These are phyloP conservation scores for Macrophya annulata DNA, from an alignment of 2,888 invertebrate genomes.

Conservation along the genomic window DNA sequence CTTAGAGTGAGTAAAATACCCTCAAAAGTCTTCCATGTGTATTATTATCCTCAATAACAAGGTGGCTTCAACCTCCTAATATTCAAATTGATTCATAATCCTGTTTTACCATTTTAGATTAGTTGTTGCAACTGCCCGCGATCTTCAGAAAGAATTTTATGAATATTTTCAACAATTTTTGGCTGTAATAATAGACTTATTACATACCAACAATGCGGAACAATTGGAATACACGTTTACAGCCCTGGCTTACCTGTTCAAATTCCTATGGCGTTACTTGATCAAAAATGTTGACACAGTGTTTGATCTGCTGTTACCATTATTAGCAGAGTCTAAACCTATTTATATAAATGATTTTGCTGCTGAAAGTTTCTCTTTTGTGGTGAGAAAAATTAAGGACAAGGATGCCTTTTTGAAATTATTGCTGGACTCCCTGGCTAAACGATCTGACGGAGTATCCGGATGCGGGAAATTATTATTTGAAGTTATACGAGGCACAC, in stretches of 20 bases:
- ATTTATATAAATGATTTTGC: slow-evolving; percentile 95
- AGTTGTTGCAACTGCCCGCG: slow-evolving; percentile 91
- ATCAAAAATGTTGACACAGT: slow-evolving; percentile 90
- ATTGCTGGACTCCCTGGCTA: slow-evolving; percentile 85
- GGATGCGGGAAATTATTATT: slow-evolving; percentile 95
- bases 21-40: slow-evolving; percentile 24
- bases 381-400: slow-evolving; percentile 93
- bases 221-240: slow-evolving; percentile 93
- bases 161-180: slow-evolving; percentile 91
- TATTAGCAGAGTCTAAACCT: slow-evolving; percentile 89
- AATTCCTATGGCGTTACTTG: slow-evolving; percentile 92
- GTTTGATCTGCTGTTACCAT: slow-evolving; percentile 87
- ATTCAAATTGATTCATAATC: slow-evolving; percentile 55
- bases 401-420: slow-evolving; percentile 87
- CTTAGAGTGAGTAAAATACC: slow-evolving; percentile 87
- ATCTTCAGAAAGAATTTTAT: slow-evolving; percentile 94
- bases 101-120: slow-evolving; percentile 81
- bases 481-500: slow-evolving; percentile 92
- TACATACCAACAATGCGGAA: slow-evolving; percentile 90
- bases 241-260: slow-evolving; percentile 94
- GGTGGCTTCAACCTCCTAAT: neutral
- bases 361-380: slow-evolving; percentile 97
- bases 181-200: slow-evolving; percentile 86
- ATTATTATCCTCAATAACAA: slow-evolving; percentile 54
- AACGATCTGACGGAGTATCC: slow-evolving; percentile 85